Conservation (phyloP, 1,140 invertebrate species). For the Potamilus streckersoni region DNA sequence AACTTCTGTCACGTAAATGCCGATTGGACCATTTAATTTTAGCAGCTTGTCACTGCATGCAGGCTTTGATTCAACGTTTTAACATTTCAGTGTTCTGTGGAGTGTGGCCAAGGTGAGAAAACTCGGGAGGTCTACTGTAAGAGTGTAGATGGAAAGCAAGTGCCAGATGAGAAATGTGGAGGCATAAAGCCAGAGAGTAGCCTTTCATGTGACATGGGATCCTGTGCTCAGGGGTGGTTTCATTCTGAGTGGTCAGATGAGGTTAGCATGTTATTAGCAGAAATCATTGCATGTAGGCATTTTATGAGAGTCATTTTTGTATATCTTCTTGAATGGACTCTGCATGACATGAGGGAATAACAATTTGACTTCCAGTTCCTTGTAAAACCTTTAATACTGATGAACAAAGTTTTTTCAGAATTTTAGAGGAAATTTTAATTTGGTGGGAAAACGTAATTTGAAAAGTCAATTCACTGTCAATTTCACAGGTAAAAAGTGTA, state of each 20-base stretch:
- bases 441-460: too few species aligned
- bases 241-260: slow-evolving; percentile 52
- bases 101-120: slow-evolving; percentile 75
- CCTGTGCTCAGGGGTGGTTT: slow-evolving; percentile 58
- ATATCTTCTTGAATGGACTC: too few species aligned
- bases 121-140: slow-evolving; percentile 74
- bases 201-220: slow-evolving; percentile 72
- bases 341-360: too few species aligned
- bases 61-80: slow-evolving; percentile 5
- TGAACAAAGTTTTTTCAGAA: too few species aligned
- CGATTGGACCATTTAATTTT: background rate
- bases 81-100: slow-evolving; percentile 73
- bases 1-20: too few species aligned
- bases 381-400: too few species aligned
- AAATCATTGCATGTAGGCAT: too few species aligned
- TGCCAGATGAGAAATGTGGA: slow-evolving; percentile 62
- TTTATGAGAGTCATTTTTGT: too few species aligned
- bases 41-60: background rate
- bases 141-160: slow-evolving; percentile 65
- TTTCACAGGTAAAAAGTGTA: too few species aligned
- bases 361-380: too few species aligned
- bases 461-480: too few species aligned
- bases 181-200: slow-evolving; percentile 54
- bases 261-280: slow-evolving; percentile 26
- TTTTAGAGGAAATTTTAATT: too few species aligned